Percentiles rank a stretch among this genome's conserved stretches.
Evolutionary conservation across 2,888 invertebrate species (phyloP).

Genomic region (Phortica okadai): DNA sequence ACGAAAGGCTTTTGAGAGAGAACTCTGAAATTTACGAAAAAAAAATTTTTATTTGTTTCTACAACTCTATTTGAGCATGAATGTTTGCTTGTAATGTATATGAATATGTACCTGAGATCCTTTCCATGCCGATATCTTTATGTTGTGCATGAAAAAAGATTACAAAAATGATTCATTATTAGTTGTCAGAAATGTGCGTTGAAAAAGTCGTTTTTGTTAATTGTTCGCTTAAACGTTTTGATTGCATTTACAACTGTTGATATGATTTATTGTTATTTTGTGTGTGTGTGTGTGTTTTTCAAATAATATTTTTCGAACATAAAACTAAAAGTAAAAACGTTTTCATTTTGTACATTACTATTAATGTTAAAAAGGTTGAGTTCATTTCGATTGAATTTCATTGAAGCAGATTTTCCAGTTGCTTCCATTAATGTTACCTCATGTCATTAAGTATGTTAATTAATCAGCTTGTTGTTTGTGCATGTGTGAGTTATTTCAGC

Average conservation of each 20-base stretch:
- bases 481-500: no score
- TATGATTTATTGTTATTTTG: conserved; percentile 27
- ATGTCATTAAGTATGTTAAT: background rate
- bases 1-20: conserved; percentile 77
- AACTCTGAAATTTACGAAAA: conserved; percentile 63
- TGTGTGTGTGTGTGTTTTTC: background rate
- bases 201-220: conserved; percentile 42
- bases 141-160: background rate
- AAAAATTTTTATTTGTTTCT: background rate
- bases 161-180: conserved; percentile 17
- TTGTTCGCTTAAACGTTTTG: conserved; percentile 18
- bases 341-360: no score
- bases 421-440: background rate
- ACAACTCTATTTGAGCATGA: conserved; percentile 4
- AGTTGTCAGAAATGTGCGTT: conserved; percentile 27
- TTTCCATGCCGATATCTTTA: conserved; percentile 77
- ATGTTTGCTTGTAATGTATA: conserved; percentile 18
- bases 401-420: background rate
- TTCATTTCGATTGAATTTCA: background rate
- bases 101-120: conserved; percentile 74
- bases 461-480: no score
- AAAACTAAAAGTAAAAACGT: no score
- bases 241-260: conserved; percentile 33
- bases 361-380: no score
- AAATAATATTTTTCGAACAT: no score